Base-by-base conservation (phyloP, 2,888 invertebrate species). In the Busseola fusca region DNA sequence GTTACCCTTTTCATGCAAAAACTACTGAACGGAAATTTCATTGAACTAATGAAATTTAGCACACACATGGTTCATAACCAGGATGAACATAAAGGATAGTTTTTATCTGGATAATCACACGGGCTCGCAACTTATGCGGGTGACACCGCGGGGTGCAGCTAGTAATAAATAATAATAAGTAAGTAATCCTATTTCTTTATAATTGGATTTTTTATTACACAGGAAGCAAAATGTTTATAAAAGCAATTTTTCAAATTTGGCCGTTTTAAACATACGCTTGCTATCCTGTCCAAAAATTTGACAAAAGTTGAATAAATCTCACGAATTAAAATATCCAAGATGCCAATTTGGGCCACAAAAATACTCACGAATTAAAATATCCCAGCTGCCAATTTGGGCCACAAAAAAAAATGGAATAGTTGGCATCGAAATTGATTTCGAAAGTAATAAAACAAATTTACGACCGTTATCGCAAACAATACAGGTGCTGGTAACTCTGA, bases 381-480 rank as follows among this genome's bases (percentile, higher is more conserved):
- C 42, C 64, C 74, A 65, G 18, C 64, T 69, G 65, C 74, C 75
- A 80, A 72, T 76, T 81, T 45, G 60, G 58, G 54, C 63, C 59
- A 65, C 69, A 78, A 77, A 84, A 78, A 77, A 84, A 79, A 73
- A 66, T 48, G 34, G 34, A 34, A 78, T 64, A 76, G 74, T 80
- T 81, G 76, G 72, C 65, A 77, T 62, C 58, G 74, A 77, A 86
- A 87, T 86, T 83, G 84, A 87, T 87, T 83, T 84, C 75, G 82
- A 75, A 74, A 72, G 76, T 86, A 84, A 90, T 90, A 89, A 90
- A 91, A 84, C 83, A 87, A 87, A 88, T 90, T 90, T 89, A 91
- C 84, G 88, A 83, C 78, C 82, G 74, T 71, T 79, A 76, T 81
- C 78, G 81, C 82, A 82, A 85, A 89, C 89, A 87, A 86, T 85